Conservation (phyloP, 2,888 invertebrate species). For the Noctua fimbriata region DNA sequence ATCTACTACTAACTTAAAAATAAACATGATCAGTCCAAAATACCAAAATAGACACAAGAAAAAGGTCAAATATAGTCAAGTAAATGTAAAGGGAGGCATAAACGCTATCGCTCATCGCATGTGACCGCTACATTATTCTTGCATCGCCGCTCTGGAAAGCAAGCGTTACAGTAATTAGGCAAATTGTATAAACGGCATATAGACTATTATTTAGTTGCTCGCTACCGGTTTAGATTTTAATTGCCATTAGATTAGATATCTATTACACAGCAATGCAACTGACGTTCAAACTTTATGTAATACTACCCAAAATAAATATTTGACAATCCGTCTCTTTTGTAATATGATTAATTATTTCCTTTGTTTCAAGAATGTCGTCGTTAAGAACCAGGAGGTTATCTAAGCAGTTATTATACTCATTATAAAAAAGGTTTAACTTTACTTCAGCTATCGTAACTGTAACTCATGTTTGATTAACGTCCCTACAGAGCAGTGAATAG, state of each 20-base stretch:
- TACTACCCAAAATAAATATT: constrained; percentile 70
- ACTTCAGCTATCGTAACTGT: constrained; percentile 59
- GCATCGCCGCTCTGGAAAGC: constrained; percentile 79
- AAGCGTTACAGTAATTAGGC: constrained; percentile 83
- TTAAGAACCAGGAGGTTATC: constrained; percentile 45
- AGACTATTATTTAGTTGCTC: constrained; percentile 78
- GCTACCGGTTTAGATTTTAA: constrained; percentile 81
- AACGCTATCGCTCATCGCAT: constrained; percentile 51
- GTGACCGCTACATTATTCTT: constrained; percentile 67
- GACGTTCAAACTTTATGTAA: constrained; percentile 73
- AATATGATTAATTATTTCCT: constrained; percentile 60
- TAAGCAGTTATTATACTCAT: constrained; percentile 46
- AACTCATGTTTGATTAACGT: constrained; percentile 69
- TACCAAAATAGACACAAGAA: not conserved
- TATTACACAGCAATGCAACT: constrained; percentile 71
- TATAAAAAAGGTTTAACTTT: constrained; percentile 35
- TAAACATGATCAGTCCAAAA: not conserved
- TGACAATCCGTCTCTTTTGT: constrained; percentile 59
- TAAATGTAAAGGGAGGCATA: not conserved
- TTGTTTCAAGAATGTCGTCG: constrained; percentile 47
- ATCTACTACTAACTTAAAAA: not conserved
- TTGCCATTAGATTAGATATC: constrained; percentile 78
- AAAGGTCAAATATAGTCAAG: not conserved
- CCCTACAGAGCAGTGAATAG: constrained; percentile 70
- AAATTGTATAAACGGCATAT: constrained; percentile 84